Percentiles rank a stretch among this genome's conserved stretches.
Conservation (phyloP, 92 coral and sea anemone species). For the Diadumene lineata region DNA sequence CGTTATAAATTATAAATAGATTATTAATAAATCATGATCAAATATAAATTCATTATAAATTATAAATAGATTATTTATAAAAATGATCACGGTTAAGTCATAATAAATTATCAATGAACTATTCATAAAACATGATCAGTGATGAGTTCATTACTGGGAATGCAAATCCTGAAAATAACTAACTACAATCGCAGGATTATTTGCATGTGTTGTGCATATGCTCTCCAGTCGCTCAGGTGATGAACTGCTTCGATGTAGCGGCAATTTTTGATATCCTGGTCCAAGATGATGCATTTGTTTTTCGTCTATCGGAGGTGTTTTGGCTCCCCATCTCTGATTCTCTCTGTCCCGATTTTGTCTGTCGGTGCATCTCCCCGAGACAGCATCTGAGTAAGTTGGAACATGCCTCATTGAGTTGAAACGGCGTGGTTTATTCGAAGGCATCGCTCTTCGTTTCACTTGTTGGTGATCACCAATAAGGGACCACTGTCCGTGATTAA, state of each 20-base stretch:
- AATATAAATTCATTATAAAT: no score
- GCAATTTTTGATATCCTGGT: not conserved
- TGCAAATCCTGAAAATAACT: no score
- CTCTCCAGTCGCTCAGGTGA: not conserved
- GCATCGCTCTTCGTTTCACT: not conserved
- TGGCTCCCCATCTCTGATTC: not conserved
- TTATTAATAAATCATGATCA: no score
- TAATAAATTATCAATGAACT: no score
- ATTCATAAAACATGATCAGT: no score
- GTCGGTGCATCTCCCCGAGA: not conserved
- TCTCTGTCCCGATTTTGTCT: not conserved
- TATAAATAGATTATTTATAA: no score
- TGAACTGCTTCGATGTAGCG: not conserved
- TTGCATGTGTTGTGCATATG: not conserved
- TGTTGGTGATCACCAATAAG: not conserved
- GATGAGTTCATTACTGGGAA: no score
- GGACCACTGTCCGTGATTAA: not conserved
- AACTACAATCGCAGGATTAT: not conserved
- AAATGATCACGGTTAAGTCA: no score
- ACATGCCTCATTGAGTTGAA: not conserved
- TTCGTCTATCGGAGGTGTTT: not conserved
- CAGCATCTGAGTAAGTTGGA: not conserved
- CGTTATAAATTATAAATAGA: no score
- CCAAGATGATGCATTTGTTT: not conserved
- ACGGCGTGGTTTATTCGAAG: not conserved